These are phyloP conservation scores for Andrena haemorrhoa DNA, from an alignment of 2,888 invertebrate genomes.

Conservation along the genomic window DNA sequence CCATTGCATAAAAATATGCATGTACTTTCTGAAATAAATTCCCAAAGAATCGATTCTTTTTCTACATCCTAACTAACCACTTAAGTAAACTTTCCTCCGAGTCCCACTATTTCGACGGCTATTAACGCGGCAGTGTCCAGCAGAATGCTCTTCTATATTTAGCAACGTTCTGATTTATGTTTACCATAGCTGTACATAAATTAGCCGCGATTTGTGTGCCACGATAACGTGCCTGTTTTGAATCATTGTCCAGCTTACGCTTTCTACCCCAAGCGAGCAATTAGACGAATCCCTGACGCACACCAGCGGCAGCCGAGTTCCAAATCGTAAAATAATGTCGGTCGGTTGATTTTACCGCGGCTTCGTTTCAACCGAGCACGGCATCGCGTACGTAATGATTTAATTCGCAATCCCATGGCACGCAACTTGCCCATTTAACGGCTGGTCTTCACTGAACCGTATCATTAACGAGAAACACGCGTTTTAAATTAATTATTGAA, in stretches of 20 bases:
- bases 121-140: too few relatives aligned
- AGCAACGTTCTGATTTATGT: background rate
- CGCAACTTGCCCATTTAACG: conserved; percentile 12
- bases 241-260: conserved; percentile 30
- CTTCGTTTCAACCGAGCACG: conserved; percentile 21
- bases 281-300: conserved; percentile 35
- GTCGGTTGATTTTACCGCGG: conserved; percentile 36
- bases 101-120: too few relatives aligned
- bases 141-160: background rate
- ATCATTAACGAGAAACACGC: conserved; percentile 10
- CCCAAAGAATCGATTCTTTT: too few relatives aligned
- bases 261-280: conserved; percentile 40
- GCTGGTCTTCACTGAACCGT: background rate
- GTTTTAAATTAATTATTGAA: background rate
- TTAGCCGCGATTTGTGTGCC: conserved; percentile 14
- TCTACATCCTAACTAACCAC: too few relatives aligned
- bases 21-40: too few relatives aligned
- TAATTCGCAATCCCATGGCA: conserved; percentile 28
- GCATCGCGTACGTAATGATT: conserved; percentile 25
- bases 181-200: background rate
- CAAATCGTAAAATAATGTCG: conserved; percentile 31
- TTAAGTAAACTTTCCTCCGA: too few relatives aligned
- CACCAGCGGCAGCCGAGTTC: conserved; percentile 5
- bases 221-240: background rate
- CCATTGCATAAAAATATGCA: too few relatives aligned